Conservation (phyloP, 2,888 invertebrate genomes). For the Andrena hattorfiana region DNA sequence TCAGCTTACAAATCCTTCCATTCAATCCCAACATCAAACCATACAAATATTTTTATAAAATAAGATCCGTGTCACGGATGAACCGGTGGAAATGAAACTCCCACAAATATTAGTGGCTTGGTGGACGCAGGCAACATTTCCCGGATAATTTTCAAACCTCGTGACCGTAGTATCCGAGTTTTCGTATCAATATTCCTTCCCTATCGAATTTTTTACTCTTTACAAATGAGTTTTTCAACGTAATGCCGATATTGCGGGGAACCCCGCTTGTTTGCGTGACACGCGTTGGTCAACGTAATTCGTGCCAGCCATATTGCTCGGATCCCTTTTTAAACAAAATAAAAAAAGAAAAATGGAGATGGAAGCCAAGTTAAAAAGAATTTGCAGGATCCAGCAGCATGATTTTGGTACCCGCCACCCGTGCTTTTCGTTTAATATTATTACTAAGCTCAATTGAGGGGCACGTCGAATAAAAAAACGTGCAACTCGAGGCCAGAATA, state of each 20-base stretch:
- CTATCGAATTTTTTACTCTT: constrained; percentile 23
- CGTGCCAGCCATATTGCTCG: background rate
- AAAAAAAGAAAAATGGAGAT: background rate
- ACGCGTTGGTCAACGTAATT: constrained; percentile 17
- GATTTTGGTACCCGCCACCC: background rate
- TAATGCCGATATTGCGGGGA: constrained; percentile 10
- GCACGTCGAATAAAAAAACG: background rate
- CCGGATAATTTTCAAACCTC: constrained; percentile 22
- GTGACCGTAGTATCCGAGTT: background rate
- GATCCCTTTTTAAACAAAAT: background rate
- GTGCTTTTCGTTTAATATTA: constrained; percentile 2
- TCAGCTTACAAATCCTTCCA: background rate
- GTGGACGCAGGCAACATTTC: background rate
- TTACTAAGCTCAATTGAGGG: constrained; percentile 7
- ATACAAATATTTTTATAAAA: background rate
- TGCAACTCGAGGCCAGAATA: background rate
- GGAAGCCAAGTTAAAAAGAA: background rate
- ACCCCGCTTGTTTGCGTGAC: constrained; percentile 24
- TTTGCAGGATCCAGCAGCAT: background rate
- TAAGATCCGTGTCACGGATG: background rate
- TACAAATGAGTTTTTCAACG: constrained; percentile 39
- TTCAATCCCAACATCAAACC: background rate
- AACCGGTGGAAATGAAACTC: background rate
- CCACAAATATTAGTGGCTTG: background rate
- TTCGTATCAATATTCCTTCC: constrained; percentile 25